Evolutionary conservation across 2,797 vertebrate genomes (phyloP), one percentile per base, ranked within the genome.

Genomic region (Hybognathus amarus): DNA sequence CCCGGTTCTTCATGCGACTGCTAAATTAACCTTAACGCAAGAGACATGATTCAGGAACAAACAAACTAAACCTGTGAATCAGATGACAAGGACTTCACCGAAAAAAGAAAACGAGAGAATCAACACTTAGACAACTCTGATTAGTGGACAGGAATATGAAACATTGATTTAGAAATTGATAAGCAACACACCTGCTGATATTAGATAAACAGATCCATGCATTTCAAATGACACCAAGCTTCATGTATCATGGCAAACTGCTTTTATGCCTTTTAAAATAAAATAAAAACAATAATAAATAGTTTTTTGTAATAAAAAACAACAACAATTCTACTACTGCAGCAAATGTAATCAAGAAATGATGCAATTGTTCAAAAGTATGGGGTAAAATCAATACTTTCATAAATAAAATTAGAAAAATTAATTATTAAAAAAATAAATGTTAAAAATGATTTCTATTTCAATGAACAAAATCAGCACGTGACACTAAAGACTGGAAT

Each of bases 1-100:
- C 86, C 84, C 36, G 87, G 90, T 87, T 88, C 83, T 83, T 89
- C 92, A 91, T 85, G 90, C 91, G 94, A 93, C 92, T 87, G 90
- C 85, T 87, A 90, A 91, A 90, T 59, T 71, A 82, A 80, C 61
- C 56, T 64, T 38, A 84, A 45, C 42, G 6, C 27, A 77, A 73
- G 64, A 66, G 30, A 71, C 83, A 69, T 83, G 73, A 77, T 68
- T 77, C 64, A 50, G 42, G n/a, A 82, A 64, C 27, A n/a, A 74
- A 66, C 71, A 42, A 63, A 56, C 40, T 81, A 73, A 81, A 70
- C 18, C 33, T 67, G n/a, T 27, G 61, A 56, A 75, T 8, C 5
- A 52, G 45, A 75, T 52, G n/a, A 66, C 22, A 66, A 8, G 17
- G n/a, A 11, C 52, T 68, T 24, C 9, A 68, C 30, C 54, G 30